Evolutionary conservation across 2,797 vertebrate genomes (phyloP), one percentile per base, ranked within the genome.

Genomic region (Aratinga solstitialis): DNA sequence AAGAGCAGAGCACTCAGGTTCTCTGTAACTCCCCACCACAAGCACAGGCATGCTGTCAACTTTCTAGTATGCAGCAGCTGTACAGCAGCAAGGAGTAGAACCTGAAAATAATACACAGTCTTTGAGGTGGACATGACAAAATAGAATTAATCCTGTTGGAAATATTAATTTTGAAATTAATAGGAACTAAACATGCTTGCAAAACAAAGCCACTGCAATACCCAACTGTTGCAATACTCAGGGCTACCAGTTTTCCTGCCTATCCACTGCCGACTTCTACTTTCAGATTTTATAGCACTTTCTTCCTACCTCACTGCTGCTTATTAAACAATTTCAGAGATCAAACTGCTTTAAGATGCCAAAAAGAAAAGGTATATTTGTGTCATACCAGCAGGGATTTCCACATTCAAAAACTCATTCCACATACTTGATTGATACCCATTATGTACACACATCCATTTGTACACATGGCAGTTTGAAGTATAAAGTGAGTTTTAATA

Each of bases 381-480:
- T 47, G 2, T 85, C 30, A 3, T 32, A 34, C 15, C 21, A 84
- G 9, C 58, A 13, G 11, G 16, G 13, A 59, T 29, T 92, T 89
- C 47, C 62, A 74, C 19, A 17, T 4, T 53, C 7, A 42, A 79
- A 75, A 56, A 13, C 38, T 61, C 2, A 65, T 2, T 19, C 29
- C 26, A 47, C 12, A 16, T 23, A 66, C 7, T 26, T 62, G 8
- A 51, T 15, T 15, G n/a, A 27, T 2, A 42, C 13, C 32, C 36
- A 38, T 14, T 63, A 63, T 0, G 0, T 69, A 58, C 20, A 54
- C 29, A 51, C 5, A 59, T 19, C 6, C 34, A 48, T 30, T 30
- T 59, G 21, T 26, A 51, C 26, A 29, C 23, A 13, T 0, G 4
- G 9, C n/a, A 76, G 42, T 29, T 32, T 22, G 12, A 89, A 69